These are phyloP conservation scores for Lordiphosa stackelbergi DNA, from an alignment of 1,140 invertebrate genomes.

Conservation along the genomic window DNA sequence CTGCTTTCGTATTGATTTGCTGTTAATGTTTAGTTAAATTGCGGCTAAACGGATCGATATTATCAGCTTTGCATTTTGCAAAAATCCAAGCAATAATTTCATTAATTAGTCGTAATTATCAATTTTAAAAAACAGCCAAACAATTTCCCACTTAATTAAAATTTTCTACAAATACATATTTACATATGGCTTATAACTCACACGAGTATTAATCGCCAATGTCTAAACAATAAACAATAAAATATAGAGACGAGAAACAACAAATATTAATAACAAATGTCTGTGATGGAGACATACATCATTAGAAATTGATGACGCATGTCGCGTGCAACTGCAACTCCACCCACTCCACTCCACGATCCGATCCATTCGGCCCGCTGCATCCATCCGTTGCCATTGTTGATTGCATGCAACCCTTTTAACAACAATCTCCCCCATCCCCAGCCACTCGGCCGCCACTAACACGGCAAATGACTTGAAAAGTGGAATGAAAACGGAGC, in stretches of 20 bases:
- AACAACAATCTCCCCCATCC: constrained; percentile 9
- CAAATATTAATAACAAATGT: constrained; percentile 64
- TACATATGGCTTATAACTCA: constrained; percentile 2
- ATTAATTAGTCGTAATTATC: no score
- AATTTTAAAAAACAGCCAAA: no score
- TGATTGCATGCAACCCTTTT: constrained; percentile 52
- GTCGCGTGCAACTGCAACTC: constrained; percentile 65
- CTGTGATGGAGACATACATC: constrained; percentile 62
- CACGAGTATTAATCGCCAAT: constrained; percentile 34
- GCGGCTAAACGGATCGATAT: no score
- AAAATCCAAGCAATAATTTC: no score
- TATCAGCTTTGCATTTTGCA: no score
- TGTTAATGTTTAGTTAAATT: no score
- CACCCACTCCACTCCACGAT: constrained; percentile 6
- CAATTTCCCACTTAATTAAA: constrained; percentile 6
- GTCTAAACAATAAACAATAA: constrained; percentile 5
- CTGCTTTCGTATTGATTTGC: no score
- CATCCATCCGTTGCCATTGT: constrained; percentile 34
- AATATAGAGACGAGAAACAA: constrained; percentile 29
- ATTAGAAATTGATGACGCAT: constrained; percentile 76
- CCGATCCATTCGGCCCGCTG: neutral
- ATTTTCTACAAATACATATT: constrained; percentile 7
- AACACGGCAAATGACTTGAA: constrained; percentile 17
- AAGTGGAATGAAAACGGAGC: constrained; percentile 32
- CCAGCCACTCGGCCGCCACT: neutral